Conservation (phyloP, 1,140 invertebrate species). For the Brachionus sp. region DNA sequence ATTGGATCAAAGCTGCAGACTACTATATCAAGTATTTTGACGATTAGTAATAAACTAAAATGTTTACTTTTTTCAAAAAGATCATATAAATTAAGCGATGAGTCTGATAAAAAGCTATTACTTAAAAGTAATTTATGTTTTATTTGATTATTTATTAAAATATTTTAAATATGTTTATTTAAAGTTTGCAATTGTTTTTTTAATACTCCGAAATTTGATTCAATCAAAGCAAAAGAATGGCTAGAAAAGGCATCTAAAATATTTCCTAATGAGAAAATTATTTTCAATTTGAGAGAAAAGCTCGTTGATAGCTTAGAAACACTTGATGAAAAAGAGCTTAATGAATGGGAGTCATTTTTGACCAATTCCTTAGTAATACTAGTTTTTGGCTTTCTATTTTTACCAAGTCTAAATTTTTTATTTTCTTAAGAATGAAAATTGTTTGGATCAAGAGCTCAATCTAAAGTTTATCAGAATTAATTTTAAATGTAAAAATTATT, state of each 20-base stretch:
- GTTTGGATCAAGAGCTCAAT: not conserved
- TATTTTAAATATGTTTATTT: not conserved
- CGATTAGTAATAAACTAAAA: not conserved
- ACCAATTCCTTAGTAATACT: not conserved
- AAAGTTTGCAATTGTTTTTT: slow-evolving; percentile 39
- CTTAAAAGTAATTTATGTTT: not conserved
- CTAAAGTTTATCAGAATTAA: not conserved
- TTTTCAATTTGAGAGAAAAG: slow-evolving; percentile 8
- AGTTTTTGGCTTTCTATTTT: not conserved
- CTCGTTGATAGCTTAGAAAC: not conserved
- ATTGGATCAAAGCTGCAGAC: slow-evolving; percentile 8
- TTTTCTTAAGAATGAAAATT: slow-evolving; percentile 16
- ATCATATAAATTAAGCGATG: not conserved
- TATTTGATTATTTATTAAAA: not conserved
- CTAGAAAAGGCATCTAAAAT: not conserved
- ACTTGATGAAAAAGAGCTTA: not conserved
- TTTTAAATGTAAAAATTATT: not conserved
- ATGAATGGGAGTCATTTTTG: slow-evolving; percentile 16
- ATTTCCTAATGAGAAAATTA: not conserved
- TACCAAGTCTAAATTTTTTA: not conserved
- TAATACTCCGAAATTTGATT: not conserved
- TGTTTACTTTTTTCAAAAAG: not conserved
- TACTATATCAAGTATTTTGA: not conserved
- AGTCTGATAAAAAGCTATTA: not conserved
- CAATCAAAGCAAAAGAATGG: slow-evolving; percentile 34